These are phyloP conservation scores for Alitta virens DNA, from an alignment of 2,888 invertebrate genomes.

Conservation along the genomic window DNA sequence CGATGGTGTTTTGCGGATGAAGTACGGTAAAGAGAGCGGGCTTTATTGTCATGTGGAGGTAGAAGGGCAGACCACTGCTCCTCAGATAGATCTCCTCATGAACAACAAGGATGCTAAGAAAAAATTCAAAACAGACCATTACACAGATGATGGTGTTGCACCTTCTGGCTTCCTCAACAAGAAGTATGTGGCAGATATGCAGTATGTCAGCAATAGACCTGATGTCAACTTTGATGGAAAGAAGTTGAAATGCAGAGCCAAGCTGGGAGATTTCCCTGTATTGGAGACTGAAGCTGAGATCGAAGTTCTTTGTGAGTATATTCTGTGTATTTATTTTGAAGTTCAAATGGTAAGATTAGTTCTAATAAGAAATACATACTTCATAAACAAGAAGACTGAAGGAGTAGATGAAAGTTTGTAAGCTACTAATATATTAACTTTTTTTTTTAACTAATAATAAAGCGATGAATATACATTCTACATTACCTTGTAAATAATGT, in stretches of 20 bases:
- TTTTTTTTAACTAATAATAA: too few relatives aligned
- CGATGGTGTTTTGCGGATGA: not conserved
- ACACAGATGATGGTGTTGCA: not conserved
- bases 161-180: not conserved
- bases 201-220: conserved; percentile 1
- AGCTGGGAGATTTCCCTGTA: conserved; percentile 2
- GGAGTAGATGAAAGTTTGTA: too few relatives aligned
- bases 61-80: not conserved
- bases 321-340: too few relatives aligned
- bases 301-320: conserved; percentile 10
- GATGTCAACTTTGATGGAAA: conserved; percentile 8
- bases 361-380: too few relatives aligned
- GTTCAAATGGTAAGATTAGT: too few relatives aligned
- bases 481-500: too few relatives aligned
- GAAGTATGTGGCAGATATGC: not conserved
- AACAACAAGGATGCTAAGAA: not conserved
- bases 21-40: conserved; percentile 1
- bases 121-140: conserved; percentile 1
- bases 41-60: conserved; percentile 1
- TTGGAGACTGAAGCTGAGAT: conserved; percentile 1
- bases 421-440: too few relatives aligned
- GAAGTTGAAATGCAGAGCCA: conserved; percentile 4
- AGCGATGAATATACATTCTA: too few relatives aligned
- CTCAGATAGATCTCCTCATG: not conserved
- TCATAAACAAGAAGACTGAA: too few relatives aligned